phyloP scores from a whole-genome alignment of 2,113 vertebrate genomes.

The Petaurus breviceps region DNA sequence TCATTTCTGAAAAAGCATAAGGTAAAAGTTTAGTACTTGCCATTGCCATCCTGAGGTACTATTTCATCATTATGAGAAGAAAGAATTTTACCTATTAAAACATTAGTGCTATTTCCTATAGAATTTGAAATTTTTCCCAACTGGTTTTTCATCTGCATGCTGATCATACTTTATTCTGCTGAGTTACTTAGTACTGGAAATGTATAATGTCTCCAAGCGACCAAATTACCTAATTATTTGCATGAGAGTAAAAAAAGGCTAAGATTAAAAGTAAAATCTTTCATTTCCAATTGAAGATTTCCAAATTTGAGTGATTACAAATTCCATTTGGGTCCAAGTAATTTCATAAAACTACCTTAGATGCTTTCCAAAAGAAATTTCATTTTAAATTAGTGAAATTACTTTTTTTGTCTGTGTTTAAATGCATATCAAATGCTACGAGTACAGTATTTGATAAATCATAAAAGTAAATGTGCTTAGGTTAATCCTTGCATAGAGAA shows the following conservation, averaged over 20 bases:
- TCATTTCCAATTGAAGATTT: not conserved
- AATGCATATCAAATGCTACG: not conserved
- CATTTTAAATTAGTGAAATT: not conserved
- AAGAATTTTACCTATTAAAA: not conserved
- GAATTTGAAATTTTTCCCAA: not conserved
- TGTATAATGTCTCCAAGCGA: not conserved
- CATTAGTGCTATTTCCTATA: not conserved
- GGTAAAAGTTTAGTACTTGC: not conserved
- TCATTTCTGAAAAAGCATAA: not conserved
- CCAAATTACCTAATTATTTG: not conserved
- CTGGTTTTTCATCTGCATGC: not conserved
- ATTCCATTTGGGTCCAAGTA: not conserved
- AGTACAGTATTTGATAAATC: not conserved
- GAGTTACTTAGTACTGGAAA: not conserved
- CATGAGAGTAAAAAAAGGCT: not conserved
- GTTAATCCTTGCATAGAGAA: not conserved
- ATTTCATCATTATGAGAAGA: not conserved
- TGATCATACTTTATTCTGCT: not conserved
- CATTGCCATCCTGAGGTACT: not conserved
- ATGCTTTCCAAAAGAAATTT: constrained; percentile 20
- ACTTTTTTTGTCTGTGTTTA: not conserved
- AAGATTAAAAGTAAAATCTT: not conserved
- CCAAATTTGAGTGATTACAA: not conserved
- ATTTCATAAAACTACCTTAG: not conserved
- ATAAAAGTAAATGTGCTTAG: not conserved